Base-by-base conservation (phyloP, 2,113 vertebrate genomes). In the Notothenia coriiceps region DNA sequence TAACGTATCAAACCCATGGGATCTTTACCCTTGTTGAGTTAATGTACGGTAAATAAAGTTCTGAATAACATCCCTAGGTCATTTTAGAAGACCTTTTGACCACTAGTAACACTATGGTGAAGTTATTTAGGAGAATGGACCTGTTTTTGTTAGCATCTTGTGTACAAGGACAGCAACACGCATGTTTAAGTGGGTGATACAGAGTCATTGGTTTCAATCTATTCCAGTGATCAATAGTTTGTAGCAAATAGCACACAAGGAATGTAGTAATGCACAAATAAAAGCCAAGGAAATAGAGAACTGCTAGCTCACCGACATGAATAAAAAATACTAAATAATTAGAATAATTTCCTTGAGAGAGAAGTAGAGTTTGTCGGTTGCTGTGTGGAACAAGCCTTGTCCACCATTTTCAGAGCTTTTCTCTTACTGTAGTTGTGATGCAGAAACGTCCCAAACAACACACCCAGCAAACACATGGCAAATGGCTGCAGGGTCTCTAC, bases 1-100 rank as follows among this genome's bases (percentile, higher is more conserved):
- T 14, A 69, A 82, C 59, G 80, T 69, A 59, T 66, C 40, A 57
- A 74, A 72, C 6, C 22, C 33, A 25, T 78, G 51, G 68, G 76
- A 76, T 78, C 60, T 66, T 66, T 29, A 77, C 65, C 55, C 56
- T 55, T 57, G 13, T 2, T 25, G 25, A 25, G 35, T 51, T 63
- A 40, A 29, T 29, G 29, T 22, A 35, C 29, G 35, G 20, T 65
- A 59, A 54, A 80, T 80, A 25, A 65, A n/a, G 44, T 47, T 67
- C 29, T 70, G 49, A 56, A 61, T 50, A 4, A 4, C 29, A 51
- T 25, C 50, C 3, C 11, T 5, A 46, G 61, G 20, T 35, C 74
- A 74, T 13, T 29, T 60, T 11, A 74, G 60, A 33, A 46, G 13
- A 25, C 35, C 25, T 2, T 25, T 25, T 25, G 25, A 25, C 29